These are phyloP conservation scores for Epinephelus fuscoguttatus DNA, from an alignment of 2,113 vertebrate genomes.

Conservation along the genomic window DNA sequence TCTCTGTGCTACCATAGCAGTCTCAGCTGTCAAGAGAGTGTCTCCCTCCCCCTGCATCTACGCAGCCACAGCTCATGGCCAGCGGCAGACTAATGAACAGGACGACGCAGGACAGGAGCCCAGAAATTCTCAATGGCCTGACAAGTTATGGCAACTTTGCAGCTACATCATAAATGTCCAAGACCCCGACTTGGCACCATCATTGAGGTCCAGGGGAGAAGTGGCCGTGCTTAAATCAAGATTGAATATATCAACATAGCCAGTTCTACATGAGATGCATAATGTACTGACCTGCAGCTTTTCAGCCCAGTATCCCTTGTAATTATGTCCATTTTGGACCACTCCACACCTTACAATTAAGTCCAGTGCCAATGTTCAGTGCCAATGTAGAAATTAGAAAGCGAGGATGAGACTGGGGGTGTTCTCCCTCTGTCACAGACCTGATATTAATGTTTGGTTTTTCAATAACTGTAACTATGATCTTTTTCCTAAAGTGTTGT, in stretches of 20 bases:
- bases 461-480: too few relatives aligned
- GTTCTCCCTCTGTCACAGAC: too few relatives aligned
- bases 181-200: not conserved
- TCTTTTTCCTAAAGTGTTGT: too few relatives aligned
- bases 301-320: not conserved
- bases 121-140: constrained; percentile 34
- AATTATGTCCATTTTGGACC: not conserved
- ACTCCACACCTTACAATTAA: not conserved
- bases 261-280: not conserved
- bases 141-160: constrained; percentile 59
- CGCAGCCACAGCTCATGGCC: constrained; percentile 6
- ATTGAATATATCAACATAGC: constrained; percentile 26
- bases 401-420: too few relatives aligned
- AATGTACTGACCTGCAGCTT: constrained; percentile 12
- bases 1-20: constrained; percentile 28
- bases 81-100: constrained; percentile 66
- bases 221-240: constrained; percentile 30
- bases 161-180: constrained; percentile 31
- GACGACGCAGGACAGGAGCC: constrained; percentile 26
- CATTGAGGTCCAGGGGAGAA: constrained; percentile 6
- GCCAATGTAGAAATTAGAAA: too few relatives aligned
- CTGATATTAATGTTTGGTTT: too few relatives aligned
- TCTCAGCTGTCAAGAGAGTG: constrained; percentile 53
- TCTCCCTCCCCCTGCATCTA: constrained; percentile 6
- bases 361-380: too few relatives aligned